Evolutionary conservation across 1,140 invertebrate genomes (phyloP).

Genomic region (Eciton burchellii): DNA sequence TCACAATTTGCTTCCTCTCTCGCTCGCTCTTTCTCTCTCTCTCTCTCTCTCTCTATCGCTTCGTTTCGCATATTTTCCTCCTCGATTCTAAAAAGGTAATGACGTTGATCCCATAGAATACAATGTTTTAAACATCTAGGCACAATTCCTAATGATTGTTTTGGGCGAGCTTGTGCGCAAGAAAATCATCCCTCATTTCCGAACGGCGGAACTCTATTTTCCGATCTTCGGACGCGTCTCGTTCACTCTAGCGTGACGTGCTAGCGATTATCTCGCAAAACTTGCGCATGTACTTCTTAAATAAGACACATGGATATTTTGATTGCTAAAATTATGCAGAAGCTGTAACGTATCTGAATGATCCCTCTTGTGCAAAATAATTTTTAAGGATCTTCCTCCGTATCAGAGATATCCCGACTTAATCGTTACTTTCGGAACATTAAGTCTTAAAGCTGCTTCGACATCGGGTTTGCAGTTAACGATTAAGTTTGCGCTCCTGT

Average conservation of each 20-base stretch:
- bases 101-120: slow-evolving; percentile 82
- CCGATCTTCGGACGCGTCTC: slow-evolving; percentile 34
- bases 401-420: no score
- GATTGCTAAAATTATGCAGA: no score
- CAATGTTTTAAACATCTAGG: slow-evolving; percentile 80
- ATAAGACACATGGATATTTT: no score
- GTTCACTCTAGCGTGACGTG: background rate
- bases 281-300: background rate
- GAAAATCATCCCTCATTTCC: slow-evolving; percentile 53
- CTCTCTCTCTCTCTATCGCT: slow-evolving; percentile 30
- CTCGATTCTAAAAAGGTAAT: slow-evolving; percentile 70
- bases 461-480: background rate
- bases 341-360: no score
- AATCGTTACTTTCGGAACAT: no score
- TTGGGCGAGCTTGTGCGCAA: slow-evolving; percentile 77
- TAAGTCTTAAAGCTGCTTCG: background rate
- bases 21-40: slow-evolving; percentile 24
- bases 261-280: background rate
- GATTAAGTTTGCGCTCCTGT: slow-evolving; percentile 2
- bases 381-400: no score
- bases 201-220: slow-evolving; percentile 22
- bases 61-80: slow-evolving; percentile 41
- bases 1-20: slow-evolving; percentile 18
- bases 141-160: slow-evolving; percentile 83
- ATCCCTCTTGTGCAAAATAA: no score